Evolutionary conservation across 2,113 vertebrate species (phyloP).

Genomic region (Peucedramus taeniatus): DNA sequence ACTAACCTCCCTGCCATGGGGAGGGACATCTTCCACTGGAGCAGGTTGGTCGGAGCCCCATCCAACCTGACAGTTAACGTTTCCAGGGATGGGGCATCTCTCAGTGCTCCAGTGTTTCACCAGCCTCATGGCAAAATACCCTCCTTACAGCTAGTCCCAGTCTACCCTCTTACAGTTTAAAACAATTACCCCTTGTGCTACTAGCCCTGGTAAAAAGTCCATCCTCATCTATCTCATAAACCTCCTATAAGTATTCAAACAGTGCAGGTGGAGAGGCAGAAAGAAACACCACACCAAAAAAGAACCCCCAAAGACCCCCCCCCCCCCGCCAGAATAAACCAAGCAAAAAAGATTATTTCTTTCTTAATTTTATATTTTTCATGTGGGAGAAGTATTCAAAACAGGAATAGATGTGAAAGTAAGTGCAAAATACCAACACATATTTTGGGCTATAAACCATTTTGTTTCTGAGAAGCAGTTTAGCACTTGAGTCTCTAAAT

Average conservation of each 20-base stretch:
- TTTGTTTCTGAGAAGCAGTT: not conserved
- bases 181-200: fast-evolving
- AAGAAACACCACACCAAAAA: not conserved
- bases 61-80: fast-evolving
- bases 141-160: not conserved
- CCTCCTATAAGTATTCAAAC: not conserved
- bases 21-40: too few species aligned
- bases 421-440: not conserved
- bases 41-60: fast-evolving
- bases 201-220: not conserved
- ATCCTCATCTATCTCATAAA: not conserved
- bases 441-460: not conserved
- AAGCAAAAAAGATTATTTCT: not conserved
- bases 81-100: not conserved
- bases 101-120: not conserved
- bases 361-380: not conserved
- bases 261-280: not conserved
- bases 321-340: not conserved
- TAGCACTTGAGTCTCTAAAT: not conserved
- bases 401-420: not conserved
- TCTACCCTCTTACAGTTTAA: not conserved
- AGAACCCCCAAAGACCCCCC: not conserved
- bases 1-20: fast-evolving
- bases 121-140: not conserved
- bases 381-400: fast-evolving